phyloP scores from a whole-genome alignment of 2,797 vertebrate species.

The Dendrocincla tyrannina region DNA sequence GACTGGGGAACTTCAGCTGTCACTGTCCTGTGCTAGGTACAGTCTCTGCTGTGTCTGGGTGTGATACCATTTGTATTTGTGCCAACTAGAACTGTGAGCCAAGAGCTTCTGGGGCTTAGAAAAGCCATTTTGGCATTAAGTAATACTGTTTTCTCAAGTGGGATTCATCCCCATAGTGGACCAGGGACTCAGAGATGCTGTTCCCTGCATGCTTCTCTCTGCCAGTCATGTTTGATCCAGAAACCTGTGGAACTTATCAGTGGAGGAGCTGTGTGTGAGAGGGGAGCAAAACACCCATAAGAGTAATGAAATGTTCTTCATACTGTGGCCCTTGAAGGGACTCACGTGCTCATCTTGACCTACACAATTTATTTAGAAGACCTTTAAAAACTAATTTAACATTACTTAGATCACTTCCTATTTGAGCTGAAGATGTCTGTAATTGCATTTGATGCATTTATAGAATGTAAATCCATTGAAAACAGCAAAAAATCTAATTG shows the following conservation, averaged over 20 bases:
- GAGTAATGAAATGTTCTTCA: background rate
- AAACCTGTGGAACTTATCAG: background rate
- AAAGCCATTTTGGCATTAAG: background rate
- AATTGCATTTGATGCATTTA: background rate
- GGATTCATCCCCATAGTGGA: background rate
- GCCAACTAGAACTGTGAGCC: background rate
- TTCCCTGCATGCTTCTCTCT: background rate
- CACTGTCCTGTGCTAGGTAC: background rate
- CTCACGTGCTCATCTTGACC: background rate
- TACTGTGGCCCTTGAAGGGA: background rate
- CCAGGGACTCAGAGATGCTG: background rate
- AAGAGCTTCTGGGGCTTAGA: background rate
- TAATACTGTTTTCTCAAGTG: background rate
- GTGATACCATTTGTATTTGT: background rate
- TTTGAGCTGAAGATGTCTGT: background rate
- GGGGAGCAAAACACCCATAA: background rate
- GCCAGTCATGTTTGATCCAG: background rate
- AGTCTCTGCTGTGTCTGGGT: background rate
- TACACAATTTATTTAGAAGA: background rate
- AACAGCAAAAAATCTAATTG: background rate
- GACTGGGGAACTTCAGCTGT: background rate
- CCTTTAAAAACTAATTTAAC: background rate
- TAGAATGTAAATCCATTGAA: background rate
- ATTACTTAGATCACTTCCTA: background rate
- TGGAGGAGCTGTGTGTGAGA: background rate